A percentile compares a stretch with the other conserved stretches of the same genome.
Conservation (phyloP, 2,113 vertebrate species). For the Accipiter virgatus region DNA sequence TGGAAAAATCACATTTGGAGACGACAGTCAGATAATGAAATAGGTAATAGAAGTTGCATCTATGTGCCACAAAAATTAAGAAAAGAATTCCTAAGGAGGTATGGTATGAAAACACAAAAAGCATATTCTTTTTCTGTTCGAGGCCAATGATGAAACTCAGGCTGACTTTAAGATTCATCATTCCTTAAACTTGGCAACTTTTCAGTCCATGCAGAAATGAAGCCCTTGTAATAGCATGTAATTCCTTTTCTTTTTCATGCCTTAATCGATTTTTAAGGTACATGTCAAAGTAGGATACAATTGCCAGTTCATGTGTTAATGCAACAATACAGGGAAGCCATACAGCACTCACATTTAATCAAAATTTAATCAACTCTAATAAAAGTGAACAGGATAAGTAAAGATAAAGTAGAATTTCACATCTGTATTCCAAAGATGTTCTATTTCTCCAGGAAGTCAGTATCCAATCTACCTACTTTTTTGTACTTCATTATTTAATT, state of each 20-base stretch:
- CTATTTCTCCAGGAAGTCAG: neutral
- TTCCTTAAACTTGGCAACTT: neutral
- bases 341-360: slow-evolving; percentile 33
- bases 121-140: neutral
- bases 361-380: slow-evolving; percentile 46
- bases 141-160: neutral
- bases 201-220: neutral
- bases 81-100: neutral
- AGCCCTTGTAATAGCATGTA: neutral
- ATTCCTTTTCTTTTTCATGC: neutral
- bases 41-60: neutral
- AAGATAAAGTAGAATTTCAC: neutral
- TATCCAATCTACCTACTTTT: neutral
- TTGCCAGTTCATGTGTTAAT: slow-evolving; percentile 48
- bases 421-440: neutral
- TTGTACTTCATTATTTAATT: neutral
- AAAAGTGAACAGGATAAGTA: neutral
- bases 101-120: neutral
- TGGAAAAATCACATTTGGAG: neutral
- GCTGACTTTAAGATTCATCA: neutral
- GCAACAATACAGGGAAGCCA: slow-evolving; percentile 16
- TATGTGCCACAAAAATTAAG: neutral
- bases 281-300: slow-evolving; percentile 25
- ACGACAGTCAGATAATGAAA: neutral
- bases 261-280: slow-evolving; percentile 56